Evolutionary conservation across 1,140 invertebrate genomes (phyloP), one percentile per base, ranked within the genome.

Genomic region (Drosophila santomea): DNA sequence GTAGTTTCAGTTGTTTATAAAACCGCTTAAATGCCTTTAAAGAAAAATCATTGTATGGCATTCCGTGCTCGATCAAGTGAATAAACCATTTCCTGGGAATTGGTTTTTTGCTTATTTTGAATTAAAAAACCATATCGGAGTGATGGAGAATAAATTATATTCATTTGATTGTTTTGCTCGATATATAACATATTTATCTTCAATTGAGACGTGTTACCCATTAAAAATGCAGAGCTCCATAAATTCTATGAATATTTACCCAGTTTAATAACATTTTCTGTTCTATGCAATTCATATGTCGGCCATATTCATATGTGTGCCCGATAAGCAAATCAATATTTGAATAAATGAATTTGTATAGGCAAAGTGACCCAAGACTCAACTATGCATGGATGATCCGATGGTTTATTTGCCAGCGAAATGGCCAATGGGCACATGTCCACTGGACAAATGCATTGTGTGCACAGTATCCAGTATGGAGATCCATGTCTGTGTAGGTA

Each of bases 401-500:
- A 15, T 20, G 0, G n/a, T 10, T 48, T 10, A 15, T 10, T 15
- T 45, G 60, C 11, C 58, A 28, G 8, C 25, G 12, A 25, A 25
- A 14, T 64, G 38, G 47, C 47, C 47, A 66, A 44, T 48, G 17
- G 44, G 23, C 45, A 17, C 32, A 25, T 51, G 25, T 17, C 48
- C 48, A 6, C 48, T 32, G 41, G 35, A 36, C 35, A 54, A 67
- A 28, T 76, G 84, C 71, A 88, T 69, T 77, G 80, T 63, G 64
- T 38, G 47, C 51, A 45, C 44, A 68, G 69, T 60, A 60, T 47
- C 69, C 52, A 60, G 23, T 52, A 39, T 8, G 6, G 14, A 35
- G 35, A 57, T 68, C 38, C 64, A 35, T 57, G 41, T 57, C 43
- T 36, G 51, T 20, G 36, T 41, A 43, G 35, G 36, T 51, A 68